Conservation (phyloP, 2,888 invertebrate genomes). For the Parnassius smintheus region DNA sequence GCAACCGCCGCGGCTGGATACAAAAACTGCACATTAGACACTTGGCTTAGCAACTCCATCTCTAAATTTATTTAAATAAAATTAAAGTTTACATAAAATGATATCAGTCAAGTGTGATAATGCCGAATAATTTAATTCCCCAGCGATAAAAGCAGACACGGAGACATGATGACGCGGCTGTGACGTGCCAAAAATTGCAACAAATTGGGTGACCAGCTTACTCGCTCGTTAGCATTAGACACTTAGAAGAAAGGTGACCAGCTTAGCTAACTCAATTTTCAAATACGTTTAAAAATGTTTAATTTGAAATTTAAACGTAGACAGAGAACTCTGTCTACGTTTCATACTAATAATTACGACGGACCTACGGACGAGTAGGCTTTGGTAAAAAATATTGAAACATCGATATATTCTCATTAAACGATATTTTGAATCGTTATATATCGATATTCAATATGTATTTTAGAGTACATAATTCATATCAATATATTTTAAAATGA, state of each 20-base stretch:
- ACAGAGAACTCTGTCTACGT: no score
- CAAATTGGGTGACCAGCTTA: constrained; percentile 20
- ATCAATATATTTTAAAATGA: no score
- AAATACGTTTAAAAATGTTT: not conserved
- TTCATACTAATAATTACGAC: no score
- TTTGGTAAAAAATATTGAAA: no score
- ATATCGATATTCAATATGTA: no score
- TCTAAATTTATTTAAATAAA: constrained; percentile 51
- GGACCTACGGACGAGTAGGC: no score
- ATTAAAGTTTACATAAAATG: constrained; percentile 67
- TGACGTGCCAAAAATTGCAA: constrained; percentile 82
- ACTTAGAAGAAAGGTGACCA: not conserved
- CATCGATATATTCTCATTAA: no score
- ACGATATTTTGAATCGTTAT: no score
- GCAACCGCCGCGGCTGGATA: constrained; percentile 81
- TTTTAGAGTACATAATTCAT: no score
- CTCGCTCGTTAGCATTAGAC: not conserved
- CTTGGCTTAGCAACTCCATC: constrained; percentile 83
- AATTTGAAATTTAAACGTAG: not conserved
- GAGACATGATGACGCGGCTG: constrained; percentile 85
- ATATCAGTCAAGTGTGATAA: constrained; percentile 73
- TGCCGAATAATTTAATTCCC: constrained; percentile 75
- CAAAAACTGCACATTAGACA: constrained; percentile 79
- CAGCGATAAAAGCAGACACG: constrained; percentile 80
- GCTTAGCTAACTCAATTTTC: not conserved